Conservation (phyloP, 2,113 vertebrate genomes). For the Glaucomys volans region DNA sequence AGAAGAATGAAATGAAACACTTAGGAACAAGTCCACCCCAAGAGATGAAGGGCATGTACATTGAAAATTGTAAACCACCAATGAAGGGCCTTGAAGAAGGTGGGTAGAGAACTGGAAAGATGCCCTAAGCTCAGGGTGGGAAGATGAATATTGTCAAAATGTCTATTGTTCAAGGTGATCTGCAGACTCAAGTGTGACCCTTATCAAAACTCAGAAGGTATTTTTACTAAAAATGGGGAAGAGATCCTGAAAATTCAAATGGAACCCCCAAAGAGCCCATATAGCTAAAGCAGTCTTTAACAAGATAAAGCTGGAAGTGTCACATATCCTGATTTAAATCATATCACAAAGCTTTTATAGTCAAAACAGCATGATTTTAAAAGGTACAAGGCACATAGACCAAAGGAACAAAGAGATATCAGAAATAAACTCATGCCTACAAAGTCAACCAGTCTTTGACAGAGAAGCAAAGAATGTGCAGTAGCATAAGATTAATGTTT, state of each 20-base stretch:
- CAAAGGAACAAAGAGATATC: background rate
- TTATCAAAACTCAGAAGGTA: background rate
- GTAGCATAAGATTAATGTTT: background rate
- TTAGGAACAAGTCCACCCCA: background rate
- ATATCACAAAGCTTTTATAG: background rate
- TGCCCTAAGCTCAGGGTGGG: background rate
- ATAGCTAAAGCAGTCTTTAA: background rate
- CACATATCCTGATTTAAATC: background rate
- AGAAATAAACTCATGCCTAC: background rate
- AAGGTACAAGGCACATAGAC: background rate
- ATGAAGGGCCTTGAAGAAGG: background rate
- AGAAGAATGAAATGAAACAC: background rate
- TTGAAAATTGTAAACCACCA: background rate
- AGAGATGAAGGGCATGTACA: background rate
- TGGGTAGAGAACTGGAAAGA: background rate
- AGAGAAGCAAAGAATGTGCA: background rate
- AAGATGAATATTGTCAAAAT: background rate
- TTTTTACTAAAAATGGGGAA: background rate
- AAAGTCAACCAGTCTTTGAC: background rate
- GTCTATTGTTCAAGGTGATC: background rate
- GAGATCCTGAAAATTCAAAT: background rate
- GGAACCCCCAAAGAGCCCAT: background rate
- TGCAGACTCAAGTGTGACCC: too few relatives aligned
- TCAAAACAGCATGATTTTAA: background rate
- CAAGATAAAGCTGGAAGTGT: background rate